Base-by-base conservation (phyloP, 2,113 vertebrate genomes). In the Garra rufa region DNA sequence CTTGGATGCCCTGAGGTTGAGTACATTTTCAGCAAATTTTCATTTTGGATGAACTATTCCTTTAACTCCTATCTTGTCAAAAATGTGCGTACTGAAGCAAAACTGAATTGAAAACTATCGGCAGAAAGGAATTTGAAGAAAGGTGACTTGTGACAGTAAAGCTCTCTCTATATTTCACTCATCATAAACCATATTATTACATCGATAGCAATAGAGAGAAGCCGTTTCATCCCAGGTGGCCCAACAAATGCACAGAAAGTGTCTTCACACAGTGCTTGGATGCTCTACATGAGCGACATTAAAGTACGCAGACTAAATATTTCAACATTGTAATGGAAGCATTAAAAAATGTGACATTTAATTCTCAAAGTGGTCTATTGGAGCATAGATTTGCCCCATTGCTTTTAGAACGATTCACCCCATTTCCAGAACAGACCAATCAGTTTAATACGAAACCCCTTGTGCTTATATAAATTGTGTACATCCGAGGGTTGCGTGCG, bases 341-440 rank as follows among this genome's bases (percentile, higher is more conserved):
- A 87, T 89, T 83, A 89, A 83, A 76, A 76, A 57, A 50, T 76
- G 30, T 85, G 81, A 88, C 81, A 84, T 89, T 89, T 87, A 83
- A 89, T 89, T 89, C 83, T 67, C 61, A 87, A 81, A 89, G 84
- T 89, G 88, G 83, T 87, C 83, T 83, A 77, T 83, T 70, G 76
- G 55, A 80, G 67, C 77, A 81, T 65, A 48, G 75, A 85, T 76
- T 83, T 76, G 80, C 81, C 81, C 81, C 83, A 85, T 85, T 83
- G 83, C 88, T 82, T 86, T 77, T 80, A 73, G 50, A 85, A 87
- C 28, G 82, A 87, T 81, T 81, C 76, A 79, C 59, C 50, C 50
- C 30, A 46, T 85, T 73, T 78, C 52, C 79, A 73, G 83, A 76
- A 85, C 61, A 81, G 83, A 73, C 75, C 83, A 87, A 89, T 89